Evolutionary conservation across 2,113 vertebrate genomes (phyloP).

Genomic region (Drymodes brunneopygia): DNA sequence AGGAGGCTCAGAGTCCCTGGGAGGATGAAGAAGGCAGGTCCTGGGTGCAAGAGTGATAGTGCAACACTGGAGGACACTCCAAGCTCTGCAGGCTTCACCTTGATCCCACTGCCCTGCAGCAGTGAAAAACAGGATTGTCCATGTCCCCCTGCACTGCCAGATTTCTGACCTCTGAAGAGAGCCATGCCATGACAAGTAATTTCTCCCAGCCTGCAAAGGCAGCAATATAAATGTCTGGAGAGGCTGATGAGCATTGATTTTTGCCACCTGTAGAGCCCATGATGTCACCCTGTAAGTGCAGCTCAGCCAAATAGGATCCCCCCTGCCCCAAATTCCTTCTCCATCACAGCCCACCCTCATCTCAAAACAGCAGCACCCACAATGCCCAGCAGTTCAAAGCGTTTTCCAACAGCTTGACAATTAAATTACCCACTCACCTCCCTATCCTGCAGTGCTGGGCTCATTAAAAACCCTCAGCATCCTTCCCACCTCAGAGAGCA

Average conservation of each 20-base stretch:
- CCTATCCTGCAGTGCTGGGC: not conserved
- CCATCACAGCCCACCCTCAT: not conserved
- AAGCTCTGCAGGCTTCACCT: not conserved
- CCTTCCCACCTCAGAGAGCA: constrained; percentile 30
- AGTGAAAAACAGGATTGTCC: not conserved
- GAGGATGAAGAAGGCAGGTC: not conserved
- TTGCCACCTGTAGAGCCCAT: constrained; percentile 17
- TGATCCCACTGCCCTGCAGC: not conserved
- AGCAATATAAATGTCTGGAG: not conserved
- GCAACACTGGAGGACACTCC: not conserved
- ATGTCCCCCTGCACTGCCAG: not conserved
- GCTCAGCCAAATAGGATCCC: not conserved
- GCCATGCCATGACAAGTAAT: not conserved
- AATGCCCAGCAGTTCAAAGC: not conserved
- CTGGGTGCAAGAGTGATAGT: not conserved
- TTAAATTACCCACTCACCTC: not conserved
- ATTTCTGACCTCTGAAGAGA: not conserved
- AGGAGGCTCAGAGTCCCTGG: fast-evolving
- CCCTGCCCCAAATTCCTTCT: not conserved
- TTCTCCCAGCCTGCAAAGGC: not conserved
- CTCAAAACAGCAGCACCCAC: not conserved
- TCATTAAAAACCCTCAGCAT: not conserved
- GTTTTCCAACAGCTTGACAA: not conserved
- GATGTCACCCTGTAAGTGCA: not conserved
- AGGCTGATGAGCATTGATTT: not conserved